phyloP scores from a whole-genome alignment of 37 sponge, comb jelly and placozoan species.

The Agelas oroides region DNA sequence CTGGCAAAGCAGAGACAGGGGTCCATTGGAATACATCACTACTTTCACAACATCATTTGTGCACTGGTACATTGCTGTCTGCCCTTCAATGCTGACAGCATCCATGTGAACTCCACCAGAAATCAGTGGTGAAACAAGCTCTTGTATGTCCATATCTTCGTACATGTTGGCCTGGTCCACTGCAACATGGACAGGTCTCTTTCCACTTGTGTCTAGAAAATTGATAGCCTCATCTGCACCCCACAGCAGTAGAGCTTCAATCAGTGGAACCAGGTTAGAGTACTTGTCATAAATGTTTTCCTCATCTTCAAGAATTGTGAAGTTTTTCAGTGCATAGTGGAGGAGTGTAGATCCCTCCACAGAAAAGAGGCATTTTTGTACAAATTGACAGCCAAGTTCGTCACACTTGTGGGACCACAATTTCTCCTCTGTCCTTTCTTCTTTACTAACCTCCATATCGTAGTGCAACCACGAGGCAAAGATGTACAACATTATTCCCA shows the following conservation, averaged over 20 bases:
- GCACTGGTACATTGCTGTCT: conserved; percentile 20
- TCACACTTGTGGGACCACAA: conserved; percentile 36
- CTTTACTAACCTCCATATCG: conserved; percentile 8
- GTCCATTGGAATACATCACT: conserved; percentile 45
- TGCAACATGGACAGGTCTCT: conserved; percentile 70
- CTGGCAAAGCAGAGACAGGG: conserved; percentile 42
- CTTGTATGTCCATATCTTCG: conserved; percentile 24
- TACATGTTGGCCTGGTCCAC: not conserved
- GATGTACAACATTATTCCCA: conserved; percentile 60
- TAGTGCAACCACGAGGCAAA: conserved; percentile 68
- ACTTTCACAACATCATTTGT: conserved; percentile 40
- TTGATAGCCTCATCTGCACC: conserved; percentile 68
- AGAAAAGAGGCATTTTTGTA: conserved; percentile 38
- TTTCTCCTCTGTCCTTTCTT: conserved; percentile 13
- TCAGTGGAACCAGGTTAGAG: conserved; percentile 14
- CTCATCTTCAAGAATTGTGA: conserved; percentile 27
- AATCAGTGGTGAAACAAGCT: conserved; percentile 50
- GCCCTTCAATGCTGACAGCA: conserved; percentile 52
- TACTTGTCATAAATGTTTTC: conserved; percentile 43
- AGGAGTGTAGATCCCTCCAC: conserved; percentile 57
- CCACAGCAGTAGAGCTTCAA: conserved; percentile 72
- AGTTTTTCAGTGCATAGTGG: conserved; percentile 67
- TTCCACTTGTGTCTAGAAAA: conserved; percentile 43
- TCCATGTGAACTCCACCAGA: conserved; percentile 45
- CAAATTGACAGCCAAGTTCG: conserved; percentile 48